phyloP scores from a whole-genome alignment of 2,113 vertebrate genomes.

The Alethe castanea region DNA sequence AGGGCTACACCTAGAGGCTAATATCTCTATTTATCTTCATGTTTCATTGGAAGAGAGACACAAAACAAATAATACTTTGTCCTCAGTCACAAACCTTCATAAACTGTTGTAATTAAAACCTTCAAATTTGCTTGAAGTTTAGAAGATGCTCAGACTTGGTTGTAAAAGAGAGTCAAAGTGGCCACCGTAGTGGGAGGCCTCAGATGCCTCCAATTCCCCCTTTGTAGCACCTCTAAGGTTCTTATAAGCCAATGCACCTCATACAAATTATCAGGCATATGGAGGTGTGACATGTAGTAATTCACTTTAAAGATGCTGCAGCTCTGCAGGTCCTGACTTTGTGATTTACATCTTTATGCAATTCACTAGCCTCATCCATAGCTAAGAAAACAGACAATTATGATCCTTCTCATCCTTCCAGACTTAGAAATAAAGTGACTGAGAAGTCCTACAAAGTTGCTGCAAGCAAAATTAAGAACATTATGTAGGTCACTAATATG shows the following conservation, averaged over 20 bases:
- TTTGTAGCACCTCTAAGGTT: not conserved
- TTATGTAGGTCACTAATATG: not conserved
- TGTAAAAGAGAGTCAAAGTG: not conserved
- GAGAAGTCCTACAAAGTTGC: not conserved
- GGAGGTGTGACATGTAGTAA: not conserved
- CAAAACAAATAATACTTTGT: not conserved
- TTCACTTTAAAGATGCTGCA: not conserved
- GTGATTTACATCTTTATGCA: not conserved
- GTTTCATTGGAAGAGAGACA: not conserved
- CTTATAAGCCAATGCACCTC: accelerated
- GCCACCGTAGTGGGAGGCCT: not conserved
- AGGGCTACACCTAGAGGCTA: not conserved
- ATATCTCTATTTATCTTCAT: not conserved
- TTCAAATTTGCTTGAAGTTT: not conserved
- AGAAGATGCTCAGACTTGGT: not conserved
- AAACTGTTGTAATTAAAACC: not conserved
- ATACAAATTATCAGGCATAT: not conserved
- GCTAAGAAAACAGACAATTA: not conserved
- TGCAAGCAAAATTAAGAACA: not conserved
- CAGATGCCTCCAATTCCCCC: not conserved
- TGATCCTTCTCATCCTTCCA: not conserved
- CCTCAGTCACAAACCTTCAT: not conserved
- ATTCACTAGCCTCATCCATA: not conserved
- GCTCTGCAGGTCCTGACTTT: not conserved
- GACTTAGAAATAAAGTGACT: not conserved